Percentiles rank a stretch among this genome's conserved stretches.
phyloP scores from a whole-genome alignment of 2,888 invertebrate species.

The Aethes cnicana region DNA sequence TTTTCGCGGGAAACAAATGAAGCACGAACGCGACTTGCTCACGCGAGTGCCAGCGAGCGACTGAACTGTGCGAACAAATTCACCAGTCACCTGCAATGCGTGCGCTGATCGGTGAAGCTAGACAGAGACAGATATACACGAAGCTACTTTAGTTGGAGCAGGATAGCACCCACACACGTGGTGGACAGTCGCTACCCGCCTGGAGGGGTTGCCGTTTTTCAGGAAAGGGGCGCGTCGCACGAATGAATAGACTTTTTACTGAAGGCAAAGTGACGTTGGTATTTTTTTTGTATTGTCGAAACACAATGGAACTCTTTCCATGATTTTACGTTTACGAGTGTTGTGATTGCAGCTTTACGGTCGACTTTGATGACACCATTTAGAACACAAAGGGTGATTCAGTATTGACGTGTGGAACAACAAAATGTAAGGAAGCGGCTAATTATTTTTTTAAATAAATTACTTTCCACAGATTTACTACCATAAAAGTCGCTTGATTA shows the following conservation, averaged over 20 bases:
- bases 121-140: conserved; percentile 47
- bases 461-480: background rate
- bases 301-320: conserved; percentile 28
- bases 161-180: conserved; percentile 67
- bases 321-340: conserved; percentile 27
- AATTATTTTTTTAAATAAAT: too few relatives aligned
- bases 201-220: conserved; percentile 67
- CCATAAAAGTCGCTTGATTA: background rate
- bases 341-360: conserved; percentile 26
- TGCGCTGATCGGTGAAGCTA: conserved; percentile 66
- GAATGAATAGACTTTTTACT: conserved; percentile 41
- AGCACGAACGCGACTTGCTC: conserved; percentile 54
- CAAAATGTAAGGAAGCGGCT: too few relatives aligned
- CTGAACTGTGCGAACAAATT: conserved; percentile 49
- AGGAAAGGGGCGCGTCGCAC: conserved; percentile 69
- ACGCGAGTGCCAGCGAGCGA: conserved; percentile 60
- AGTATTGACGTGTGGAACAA: background rate
- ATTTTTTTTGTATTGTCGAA: conserved; percentile 56
- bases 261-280: conserved; percentile 41
- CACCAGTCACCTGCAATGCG: conserved; percentile 75
- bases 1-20: conserved; percentile 73
- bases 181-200: conserved; percentile 48
- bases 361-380: conserved; percentile 3
- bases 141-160: conserved; percentile 39
- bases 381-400: conserved; percentile 22